Evolutionary conservation across 2,113 vertebrate genomes (phyloP).

Genomic region (Elanoides forficatus): DNA sequence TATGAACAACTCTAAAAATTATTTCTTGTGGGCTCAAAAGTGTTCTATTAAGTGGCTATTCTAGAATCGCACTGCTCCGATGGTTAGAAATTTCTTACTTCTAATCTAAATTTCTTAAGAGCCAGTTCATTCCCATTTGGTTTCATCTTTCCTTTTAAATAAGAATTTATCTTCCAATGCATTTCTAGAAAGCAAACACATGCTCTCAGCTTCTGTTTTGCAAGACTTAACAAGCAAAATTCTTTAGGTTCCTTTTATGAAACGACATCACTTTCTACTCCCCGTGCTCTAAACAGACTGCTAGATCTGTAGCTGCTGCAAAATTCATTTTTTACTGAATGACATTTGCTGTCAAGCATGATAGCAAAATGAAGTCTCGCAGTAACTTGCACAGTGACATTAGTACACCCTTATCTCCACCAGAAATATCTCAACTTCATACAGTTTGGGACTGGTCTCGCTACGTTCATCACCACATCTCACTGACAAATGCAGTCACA

Average conservation of each 20-base stretch:
- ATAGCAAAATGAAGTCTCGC: background rate
- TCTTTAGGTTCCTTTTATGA: background rate
- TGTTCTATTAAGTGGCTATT: background rate
- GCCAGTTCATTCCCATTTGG: background rate
- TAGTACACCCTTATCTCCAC: background rate
- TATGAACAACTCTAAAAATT: background rate
- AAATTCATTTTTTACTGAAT: background rate
- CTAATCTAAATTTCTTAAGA: background rate
- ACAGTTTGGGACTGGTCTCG: no score
- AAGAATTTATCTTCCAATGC: background rate
- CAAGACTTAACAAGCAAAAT: background rate
- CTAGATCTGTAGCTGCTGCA: background rate
- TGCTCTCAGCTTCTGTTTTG: background rate
- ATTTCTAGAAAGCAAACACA: background rate
- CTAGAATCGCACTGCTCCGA: background rate
- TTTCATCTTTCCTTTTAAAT: background rate
- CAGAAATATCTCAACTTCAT: background rate
- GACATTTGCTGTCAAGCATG: background rate
- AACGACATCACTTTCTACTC: fast-evolving
- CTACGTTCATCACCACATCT: background rate
- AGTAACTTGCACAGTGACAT: background rate
- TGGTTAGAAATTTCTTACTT: background rate
- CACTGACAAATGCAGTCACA: background rate
- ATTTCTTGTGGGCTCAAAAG: background rate
- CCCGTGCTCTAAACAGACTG: background rate